phyloP scores from a whole-genome alignment of 2,113 vertebrate genomes.

The Procavia capensis region DNA sequence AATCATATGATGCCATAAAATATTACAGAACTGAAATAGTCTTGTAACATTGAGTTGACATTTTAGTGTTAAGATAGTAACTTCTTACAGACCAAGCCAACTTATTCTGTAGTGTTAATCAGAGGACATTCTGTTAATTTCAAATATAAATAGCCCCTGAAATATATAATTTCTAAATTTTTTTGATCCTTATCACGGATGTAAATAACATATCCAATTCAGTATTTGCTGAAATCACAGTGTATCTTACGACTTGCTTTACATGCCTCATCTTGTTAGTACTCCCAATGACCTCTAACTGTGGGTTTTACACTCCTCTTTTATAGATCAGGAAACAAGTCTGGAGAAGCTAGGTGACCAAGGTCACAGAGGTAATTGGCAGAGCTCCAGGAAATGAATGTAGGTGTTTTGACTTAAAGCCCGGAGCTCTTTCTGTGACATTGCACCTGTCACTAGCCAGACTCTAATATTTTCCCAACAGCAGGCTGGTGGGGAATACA shows the following conservation, averaged over 20 bases:
- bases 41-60: not conserved
- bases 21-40: not conserved
- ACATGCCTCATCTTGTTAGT: not conserved
- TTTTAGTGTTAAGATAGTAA: slow-evolving; percentile 55
- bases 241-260: not conserved
- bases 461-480: not conserved
- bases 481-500: not conserved
- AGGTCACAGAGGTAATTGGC: not conserved
- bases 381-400: not conserved
- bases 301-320: not conserved
- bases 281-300: not conserved
- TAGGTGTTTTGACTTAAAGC: not conserved
- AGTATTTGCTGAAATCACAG: not conserved
- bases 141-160: slow-evolving; percentile 14
- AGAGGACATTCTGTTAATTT: not conserved
- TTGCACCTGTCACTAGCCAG: not conserved
- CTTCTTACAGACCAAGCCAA: not conserved
- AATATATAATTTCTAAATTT: not conserved
- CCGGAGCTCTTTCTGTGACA: not conserved
- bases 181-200: not conserved
- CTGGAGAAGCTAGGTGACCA: not conserved
- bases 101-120: not conserved
- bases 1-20: not conserved
- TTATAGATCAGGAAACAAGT: not conserved
- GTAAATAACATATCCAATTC: not conserved